These are phyloP conservation scores for Harmothoe impar DNA, from an alignment of 2,888 invertebrate genomes.

Conservation along the genomic window DNA sequence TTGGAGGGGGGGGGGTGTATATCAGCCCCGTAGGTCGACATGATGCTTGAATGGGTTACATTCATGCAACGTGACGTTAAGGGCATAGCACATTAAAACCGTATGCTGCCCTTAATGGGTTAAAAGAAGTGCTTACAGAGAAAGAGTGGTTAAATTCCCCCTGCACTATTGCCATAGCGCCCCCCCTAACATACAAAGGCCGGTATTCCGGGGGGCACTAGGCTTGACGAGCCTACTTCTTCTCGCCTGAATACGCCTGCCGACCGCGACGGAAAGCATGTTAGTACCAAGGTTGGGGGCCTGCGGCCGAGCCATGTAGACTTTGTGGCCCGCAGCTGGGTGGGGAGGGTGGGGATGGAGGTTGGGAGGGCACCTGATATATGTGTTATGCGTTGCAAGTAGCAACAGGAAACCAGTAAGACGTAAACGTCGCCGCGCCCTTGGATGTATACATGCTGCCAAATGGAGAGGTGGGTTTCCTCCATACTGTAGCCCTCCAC, in stretches of 20 bases:
- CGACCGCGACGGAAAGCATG: not conserved
- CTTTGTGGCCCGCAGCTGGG: not conserved
- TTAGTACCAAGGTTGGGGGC: not conserved
- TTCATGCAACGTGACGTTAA: too few relatives aligned
- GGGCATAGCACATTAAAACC: too few relatives aligned
- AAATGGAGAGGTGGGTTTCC: not conserved
- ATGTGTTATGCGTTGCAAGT: constrained; percentile 55
- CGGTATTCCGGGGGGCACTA: not conserved
- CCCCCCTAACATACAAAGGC: not conserved
- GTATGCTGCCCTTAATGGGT: not conserved
- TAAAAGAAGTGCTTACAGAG: not conserved
- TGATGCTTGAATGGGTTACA: too few relatives aligned
- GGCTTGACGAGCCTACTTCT: constrained; percentile 30
- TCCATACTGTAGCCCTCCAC: too few relatives aligned
- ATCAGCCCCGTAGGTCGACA: too few relatives aligned
- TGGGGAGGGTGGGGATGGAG: not conserved
- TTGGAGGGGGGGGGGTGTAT: not conserved
- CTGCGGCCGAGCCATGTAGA: too few relatives aligned
- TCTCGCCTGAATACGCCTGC: constrained; percentile 37
- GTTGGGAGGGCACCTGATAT: constrained; percentile 12
- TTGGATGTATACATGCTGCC: constrained; percentile 26
- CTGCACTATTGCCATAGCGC: not conserved
- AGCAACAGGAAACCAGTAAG: constrained; percentile 24
- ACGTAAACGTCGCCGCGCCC: constrained; percentile 25
- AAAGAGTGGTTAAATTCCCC: not conserved